Evolutionary conservation across 2,797 vertebrate species (phyloP), one percentile per base, ranked within the genome.

Genomic region (Mormyrus proboscirostris): DNA sequence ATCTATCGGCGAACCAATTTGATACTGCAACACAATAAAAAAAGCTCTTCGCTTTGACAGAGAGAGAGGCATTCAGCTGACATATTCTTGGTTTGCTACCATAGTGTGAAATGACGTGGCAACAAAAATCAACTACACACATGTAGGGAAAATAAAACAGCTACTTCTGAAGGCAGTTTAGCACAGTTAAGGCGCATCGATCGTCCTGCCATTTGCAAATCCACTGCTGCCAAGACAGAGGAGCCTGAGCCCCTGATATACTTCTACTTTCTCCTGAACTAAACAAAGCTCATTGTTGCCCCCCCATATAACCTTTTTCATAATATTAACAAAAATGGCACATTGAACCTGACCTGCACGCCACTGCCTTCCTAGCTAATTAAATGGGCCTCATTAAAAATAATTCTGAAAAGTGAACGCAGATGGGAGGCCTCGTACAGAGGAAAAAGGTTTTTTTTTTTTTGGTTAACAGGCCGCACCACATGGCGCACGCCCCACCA

Each of bases 21-120:
- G 95, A 96, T 96, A 96, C 94, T 95, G 94, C 93, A 93, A 94
- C 93, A 94, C 94, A 89, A 90, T 89, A 89, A 88, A 82, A 90
- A 89, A 95, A 96, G 95, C 94, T 94, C 94, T 95, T 59, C 94
- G 94, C 95, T 94, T 95, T 93, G 90, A 91, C 95, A 96, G 95
- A 96, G 95, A 93, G 96, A 95, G 94, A 95, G 96, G 96, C 96
- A 96, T 95, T 95, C 96, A 96, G 96, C 95, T 95, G 96, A 96
- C 96, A 95, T 95, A 49, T 53, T 25, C 94, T 94, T 93, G 92
- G 91, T 93, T 92, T 10, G 88, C 94, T 92, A 90, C 92, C 92
- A 93, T 94, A 94, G 94, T 95, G 93, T 96, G 95, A 96, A 95
- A 95, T 96, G 95, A 96, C 95, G 96, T 96, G 95, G 95, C 94